Conservation (phyloP, 64 coral and sea anemone species). For the Porites lutea region DNA sequence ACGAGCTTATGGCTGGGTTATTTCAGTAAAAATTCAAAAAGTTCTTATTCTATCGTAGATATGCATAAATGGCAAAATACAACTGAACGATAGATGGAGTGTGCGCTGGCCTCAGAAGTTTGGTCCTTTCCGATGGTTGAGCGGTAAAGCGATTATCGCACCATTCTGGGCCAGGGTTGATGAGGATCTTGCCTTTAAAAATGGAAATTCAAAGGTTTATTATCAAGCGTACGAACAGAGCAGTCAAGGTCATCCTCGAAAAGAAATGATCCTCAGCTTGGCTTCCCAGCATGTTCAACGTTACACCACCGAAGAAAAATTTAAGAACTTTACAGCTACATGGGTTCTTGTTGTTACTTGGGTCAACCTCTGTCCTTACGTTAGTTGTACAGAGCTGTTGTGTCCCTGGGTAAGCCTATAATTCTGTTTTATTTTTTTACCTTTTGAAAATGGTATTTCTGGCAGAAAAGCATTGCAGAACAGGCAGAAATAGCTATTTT, state of each 20-base stretch:
- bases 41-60: not conserved
- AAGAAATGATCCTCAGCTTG: too few species aligned
- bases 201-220: not conserved
- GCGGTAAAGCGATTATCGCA: not conserved
- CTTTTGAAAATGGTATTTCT: too few species aligned
- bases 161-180: slow-evolving; percentile 20
- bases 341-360: slow-evolving; percentile 37
- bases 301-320: not conserved
- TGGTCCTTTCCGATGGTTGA: not conserved
- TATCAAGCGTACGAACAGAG: slow-evolving; percentile 16
- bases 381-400: not conserved
- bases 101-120: slow-evolving; percentile 14
- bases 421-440: too few species aligned
- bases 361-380: not conserved
- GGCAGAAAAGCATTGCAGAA: too few species aligned
- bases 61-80: slow-evolving; percentile 25
- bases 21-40: not conserved
- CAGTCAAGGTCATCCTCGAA: not conserved
- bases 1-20: too few species aligned
- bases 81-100: not conserved
- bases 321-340: not conserved
- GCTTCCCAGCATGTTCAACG: not conserved
- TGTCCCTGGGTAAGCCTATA: too few species aligned
- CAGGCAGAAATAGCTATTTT: too few species aligned
- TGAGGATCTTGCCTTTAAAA: not conserved